Conservation (phyloP, 1,140 invertebrate genomes). For the Latrodectus geometricus region DNA sequence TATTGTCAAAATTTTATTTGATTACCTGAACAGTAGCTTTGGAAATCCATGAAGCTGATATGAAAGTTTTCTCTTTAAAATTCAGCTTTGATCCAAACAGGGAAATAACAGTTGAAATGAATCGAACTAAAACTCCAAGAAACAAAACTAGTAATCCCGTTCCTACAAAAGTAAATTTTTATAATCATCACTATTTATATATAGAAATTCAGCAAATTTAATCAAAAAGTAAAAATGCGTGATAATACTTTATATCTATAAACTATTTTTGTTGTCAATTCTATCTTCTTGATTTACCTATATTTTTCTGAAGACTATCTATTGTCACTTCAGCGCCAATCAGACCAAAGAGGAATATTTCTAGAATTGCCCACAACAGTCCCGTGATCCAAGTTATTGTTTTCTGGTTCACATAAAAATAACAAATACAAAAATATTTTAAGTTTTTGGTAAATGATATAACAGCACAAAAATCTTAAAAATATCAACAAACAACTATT, state of each 20-base stretch:
- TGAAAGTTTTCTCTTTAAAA: constrained; percentile 87
- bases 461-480: no score
- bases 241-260: background rate
- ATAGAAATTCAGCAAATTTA: no score
- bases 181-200: no score
- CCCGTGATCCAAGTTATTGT: constrained; percentile 84
- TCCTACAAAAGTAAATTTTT: background rate
- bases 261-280: background rate
- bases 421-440: background rate
- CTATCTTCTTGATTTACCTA: constrained; percentile 60
- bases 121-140: constrained; percentile 73
- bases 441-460: no score
- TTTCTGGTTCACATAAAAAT: constrained; percentile 11
- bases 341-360: constrained; percentile 89
- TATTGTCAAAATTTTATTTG: background rate
- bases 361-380: constrained; percentile 93
- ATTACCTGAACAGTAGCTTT: constrained; percentile 89
- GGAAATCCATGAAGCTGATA: constrained; percentile 89
- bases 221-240: no score
- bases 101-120: constrained; percentile 70
- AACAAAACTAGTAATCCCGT: constrained; percentile 65
- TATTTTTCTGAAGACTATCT: constrained; percentile 64
- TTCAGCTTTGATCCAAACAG: constrained; percentile 78
- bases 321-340: constrained; percentile 85
- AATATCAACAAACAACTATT: no score